Evolutionary conservation across 1,140 invertebrate species (phyloP).

Genomic region (Ips nitidus): DNA sequence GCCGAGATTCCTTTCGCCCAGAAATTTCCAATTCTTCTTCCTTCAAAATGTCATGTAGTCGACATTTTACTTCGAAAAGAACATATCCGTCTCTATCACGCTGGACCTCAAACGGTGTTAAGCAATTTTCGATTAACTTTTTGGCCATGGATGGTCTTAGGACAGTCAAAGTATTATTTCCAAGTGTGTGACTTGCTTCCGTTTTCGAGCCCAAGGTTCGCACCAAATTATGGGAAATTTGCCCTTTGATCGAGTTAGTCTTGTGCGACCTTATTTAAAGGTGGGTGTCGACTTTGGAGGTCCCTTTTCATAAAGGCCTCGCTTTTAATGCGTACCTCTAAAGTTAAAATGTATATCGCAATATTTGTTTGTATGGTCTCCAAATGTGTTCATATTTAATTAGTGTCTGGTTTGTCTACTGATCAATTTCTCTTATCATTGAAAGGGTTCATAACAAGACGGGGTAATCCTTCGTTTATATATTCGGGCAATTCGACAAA

Average conservation of each 20-base stretch:
- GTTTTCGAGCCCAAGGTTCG: not conserved
- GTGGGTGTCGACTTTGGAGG: conserved; percentile 25
- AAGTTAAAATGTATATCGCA: conserved; percentile 47
- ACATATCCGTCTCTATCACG: conserved; percentile 16
- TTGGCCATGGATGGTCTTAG: conserved; percentile 22
- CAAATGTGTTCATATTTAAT: conserved; percentile 53
- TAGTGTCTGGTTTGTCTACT: conserved; percentile 47
- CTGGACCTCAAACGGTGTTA: conserved; percentile 11
- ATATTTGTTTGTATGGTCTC: conserved; percentile 50
- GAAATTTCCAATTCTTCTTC: conserved; percentile 14
- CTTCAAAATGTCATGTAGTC: conserved; percentile 8
- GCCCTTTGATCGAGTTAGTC: not conserved
- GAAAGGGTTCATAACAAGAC: conserved; percentile 49
- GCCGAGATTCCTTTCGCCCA: not conserved
- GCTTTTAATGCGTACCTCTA: conserved; percentile 1
- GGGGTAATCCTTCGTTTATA: conserved; percentile 37
- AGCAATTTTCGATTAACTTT: conserved; percentile 14
- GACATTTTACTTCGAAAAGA: conserved; percentile 9
- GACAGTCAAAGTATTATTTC: conserved; percentile 3
- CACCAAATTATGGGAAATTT: not conserved
- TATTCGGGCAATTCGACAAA: conserved; percentile 32
- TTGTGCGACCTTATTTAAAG: not conserved
- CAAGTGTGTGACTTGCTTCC: conserved; percentile 3
- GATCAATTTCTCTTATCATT: conserved; percentile 50
- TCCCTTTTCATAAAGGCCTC: conserved; percentile 19